Percentiles rank a stretch among this genome's conserved stretches.
These are phyloP conservation scores for Gallinago paraguaiae DNA, from an alignment of 2,113 vertebrate genomes.

Conservation along the genomic window DNA sequence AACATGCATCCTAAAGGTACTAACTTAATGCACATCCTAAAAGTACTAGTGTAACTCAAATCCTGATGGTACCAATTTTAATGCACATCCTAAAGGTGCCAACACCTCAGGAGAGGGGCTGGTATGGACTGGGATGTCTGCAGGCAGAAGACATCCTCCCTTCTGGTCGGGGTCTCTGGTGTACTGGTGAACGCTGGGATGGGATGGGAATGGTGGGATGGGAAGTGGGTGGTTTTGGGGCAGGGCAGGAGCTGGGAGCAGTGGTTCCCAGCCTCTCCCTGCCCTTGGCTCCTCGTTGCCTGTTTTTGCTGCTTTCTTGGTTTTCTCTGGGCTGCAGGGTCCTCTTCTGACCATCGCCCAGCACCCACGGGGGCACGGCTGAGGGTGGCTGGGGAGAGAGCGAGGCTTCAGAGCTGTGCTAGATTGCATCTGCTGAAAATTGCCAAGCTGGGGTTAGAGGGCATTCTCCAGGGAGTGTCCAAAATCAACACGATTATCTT, in stretches of 20 bases:
- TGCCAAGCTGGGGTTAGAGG: slow-evolving; percentile 33
- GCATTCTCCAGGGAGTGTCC: slow-evolving; percentile 17
- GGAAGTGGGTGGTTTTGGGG: not conserved
- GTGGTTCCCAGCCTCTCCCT: not conserved
- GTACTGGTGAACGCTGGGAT: not conserved
- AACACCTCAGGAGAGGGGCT: not conserved
- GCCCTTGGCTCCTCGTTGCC: not conserved
- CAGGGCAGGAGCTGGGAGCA: not conserved
- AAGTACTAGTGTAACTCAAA: fast-evolving
- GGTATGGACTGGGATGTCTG: fast-evolving
- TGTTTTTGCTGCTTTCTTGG: not conserved
- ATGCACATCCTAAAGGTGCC: not conserved
- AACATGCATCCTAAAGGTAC: not conserved
- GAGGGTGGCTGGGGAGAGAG: not conserved
- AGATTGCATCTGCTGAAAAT: not conserved
- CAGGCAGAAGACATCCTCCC: not conserved
- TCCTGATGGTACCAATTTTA: not conserved
- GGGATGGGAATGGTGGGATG: fast-evolving
- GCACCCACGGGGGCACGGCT: not conserved
- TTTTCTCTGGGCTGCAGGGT: not conserved
- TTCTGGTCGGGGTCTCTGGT: not conserved
- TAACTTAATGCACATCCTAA: not conserved
- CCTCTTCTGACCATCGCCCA: not conserved
- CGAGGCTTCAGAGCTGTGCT: not conserved
- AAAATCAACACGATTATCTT: slow-evolving; percentile 43